Evolutionary conservation across 1,140 invertebrate genomes (phyloP), one percentile per base, ranked within the genome.

Genomic region (Lucilia sericata): DNA sequence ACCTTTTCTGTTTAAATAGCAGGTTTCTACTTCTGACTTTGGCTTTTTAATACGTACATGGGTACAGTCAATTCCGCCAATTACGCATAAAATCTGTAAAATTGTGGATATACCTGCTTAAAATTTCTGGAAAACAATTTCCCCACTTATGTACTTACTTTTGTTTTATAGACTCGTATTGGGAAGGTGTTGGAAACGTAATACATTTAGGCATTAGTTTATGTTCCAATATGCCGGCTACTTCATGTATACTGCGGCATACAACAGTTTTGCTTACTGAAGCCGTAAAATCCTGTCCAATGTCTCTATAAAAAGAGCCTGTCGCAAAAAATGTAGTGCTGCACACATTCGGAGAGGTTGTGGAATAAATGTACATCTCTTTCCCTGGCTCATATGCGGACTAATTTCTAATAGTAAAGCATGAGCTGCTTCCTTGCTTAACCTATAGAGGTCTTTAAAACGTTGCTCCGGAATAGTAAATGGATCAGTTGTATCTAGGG

Each of bases 401-500:
- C 60, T n/a, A n/a, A 65, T 65, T 65, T 65, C 60, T 65, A n/a
- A 17, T 65, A 65, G 19, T n/a, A 65, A 21, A 21, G 14, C 14
- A n/a, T n/a, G 10, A 65, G 60, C 19, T 65, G 19, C 19, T 65
- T 65, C 60, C 60, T 65, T 65, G 19, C 12, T 65, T n/a, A 65
- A 65, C 14, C 60, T 17, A 65, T n/a, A 65, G 14, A 65, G 60
- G 14, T 65, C 60, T 17, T n/a, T 21, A 65, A 65, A 65, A 65
- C 60, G 60, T 21, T 17, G 14, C 19, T 65, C 60, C 19, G 60
- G 60, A 17, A 65, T n/a, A 65, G 14, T 17, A 65, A 65, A 65
- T 65, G 60, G 60, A 21, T 65, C 60, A 65, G 60, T 65, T 65
- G 60, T n/a, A 65, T 65, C 60, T n/a, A n/a, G n/a, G n/a, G n/a